Conservation (phyloP, 2,113 vertebrate species). For the chimpanzee (Pan troglodytes) region DNA sequence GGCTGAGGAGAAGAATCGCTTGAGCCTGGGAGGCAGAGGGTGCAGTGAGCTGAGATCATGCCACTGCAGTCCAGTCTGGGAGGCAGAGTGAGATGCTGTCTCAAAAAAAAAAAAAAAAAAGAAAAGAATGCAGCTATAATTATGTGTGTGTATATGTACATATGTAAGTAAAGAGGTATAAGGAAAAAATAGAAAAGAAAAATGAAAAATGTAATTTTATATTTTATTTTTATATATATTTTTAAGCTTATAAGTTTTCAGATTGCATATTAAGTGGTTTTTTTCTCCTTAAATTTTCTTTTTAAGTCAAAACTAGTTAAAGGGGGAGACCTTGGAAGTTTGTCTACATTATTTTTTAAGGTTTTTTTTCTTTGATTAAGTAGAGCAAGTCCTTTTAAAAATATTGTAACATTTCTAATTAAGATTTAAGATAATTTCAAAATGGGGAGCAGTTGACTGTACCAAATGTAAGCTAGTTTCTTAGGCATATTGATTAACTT, state of each 20-base stretch:
- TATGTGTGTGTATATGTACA: neutral
- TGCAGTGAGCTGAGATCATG: no score
- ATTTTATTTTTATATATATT: no score
- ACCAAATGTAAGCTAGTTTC: constrained; percentile 19
- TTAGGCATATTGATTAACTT: constrained; percentile 10
- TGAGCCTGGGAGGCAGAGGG: no score
- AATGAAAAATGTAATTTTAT: neutral
- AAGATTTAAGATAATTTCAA: constrained; percentile 39
- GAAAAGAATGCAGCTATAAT: neutral
- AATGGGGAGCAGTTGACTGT: constrained; percentile 32
- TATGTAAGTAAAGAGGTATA: neutral
- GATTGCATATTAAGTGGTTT: neutral
- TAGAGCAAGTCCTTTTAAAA: neutral
- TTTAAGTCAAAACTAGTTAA: neutral
- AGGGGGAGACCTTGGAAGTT: neutral
- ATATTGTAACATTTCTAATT: neutral
- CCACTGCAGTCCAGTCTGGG: no score
- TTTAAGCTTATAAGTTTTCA: neutral
- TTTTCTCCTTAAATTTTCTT: neutral
- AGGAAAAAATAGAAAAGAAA: neutral
- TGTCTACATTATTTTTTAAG: neutral
- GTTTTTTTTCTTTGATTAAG: constrained; percentile 7
- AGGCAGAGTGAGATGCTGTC: no score
- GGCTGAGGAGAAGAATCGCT: no score
- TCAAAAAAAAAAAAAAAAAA: no score